phyloP scores from a whole-genome alignment of 1,140 invertebrate species.

The Drosophila orosa region DNA sequence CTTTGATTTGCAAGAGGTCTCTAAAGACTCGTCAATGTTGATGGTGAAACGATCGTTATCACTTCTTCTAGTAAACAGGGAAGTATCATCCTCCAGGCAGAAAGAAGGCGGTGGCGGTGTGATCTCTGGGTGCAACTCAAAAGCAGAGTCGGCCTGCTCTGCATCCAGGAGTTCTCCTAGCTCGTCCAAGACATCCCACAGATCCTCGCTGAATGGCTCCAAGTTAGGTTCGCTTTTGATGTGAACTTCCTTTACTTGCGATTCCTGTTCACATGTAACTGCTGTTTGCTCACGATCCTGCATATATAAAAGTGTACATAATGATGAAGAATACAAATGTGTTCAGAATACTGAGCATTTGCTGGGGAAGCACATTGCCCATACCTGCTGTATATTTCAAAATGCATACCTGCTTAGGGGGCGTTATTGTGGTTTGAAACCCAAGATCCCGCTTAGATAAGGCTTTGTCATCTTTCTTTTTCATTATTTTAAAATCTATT shows the following conservation, averaged over 20 bases:
- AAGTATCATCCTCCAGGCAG: conserved; percentile 18
- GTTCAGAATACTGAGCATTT: background rate
- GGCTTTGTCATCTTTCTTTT: background rate
- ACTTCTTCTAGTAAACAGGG: conserved; percentile 27
- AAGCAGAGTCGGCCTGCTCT: background rate
- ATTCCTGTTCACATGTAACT: background rate
- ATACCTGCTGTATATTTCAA: background rate
- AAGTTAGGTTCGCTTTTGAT: conserved; percentile 10
- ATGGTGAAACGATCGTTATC: background rate
- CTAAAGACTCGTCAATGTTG: background rate
- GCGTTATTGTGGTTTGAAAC: too few species aligned
- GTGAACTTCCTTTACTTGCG: background rate
- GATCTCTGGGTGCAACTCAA: background rate
- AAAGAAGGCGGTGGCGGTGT: conserved; percentile 31
- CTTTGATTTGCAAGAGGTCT: background rate
- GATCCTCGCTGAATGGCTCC: background rate
- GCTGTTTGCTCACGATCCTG: background rate
- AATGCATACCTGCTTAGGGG: conserved; percentile 1
- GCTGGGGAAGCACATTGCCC: background rate
- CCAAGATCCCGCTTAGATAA: too few species aligned
- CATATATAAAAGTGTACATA: background rate
- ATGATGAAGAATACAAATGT: background rate
- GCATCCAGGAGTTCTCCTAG: conserved; percentile 20
- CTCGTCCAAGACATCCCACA: conserved; percentile 25
- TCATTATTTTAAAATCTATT: conserved; percentile 8